phyloP scores from a whole-genome alignment of 2,888 invertebrate genomes.

The Liopterus haemorrhoidalis region DNA sequence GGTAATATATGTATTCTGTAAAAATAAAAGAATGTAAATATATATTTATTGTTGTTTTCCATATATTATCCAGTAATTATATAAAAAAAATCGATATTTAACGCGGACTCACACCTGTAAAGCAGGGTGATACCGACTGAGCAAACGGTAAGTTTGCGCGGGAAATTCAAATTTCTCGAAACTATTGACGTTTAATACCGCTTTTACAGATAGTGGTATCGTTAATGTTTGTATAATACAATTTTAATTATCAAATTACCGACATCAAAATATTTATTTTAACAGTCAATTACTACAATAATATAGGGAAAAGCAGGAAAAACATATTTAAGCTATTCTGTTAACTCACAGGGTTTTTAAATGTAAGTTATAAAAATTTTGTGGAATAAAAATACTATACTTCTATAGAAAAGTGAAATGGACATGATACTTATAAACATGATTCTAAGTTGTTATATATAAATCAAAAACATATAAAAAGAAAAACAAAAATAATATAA shows the following conservation, averaged over 20 bases:
- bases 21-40: no score
- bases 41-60: no score
- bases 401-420: background rate
- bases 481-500: background rate
- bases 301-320: constrained; percentile 25
- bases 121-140: constrained; percentile 19
- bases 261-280: constrained; percentile 21
- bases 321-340: no score
- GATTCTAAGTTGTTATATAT: background rate
- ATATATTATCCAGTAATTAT: no score
- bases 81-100: no score
- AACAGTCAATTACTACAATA: constrained; percentile 21
- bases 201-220: no score
- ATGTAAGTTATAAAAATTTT: background rate
- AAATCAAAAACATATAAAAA: constrained; percentile 1
- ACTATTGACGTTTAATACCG: no score
- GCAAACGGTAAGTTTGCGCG: constrained; percentile 15
- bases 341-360: constrained; percentile 1
- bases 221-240: constrained; percentile 2
- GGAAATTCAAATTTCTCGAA: constrained; percentile 9
- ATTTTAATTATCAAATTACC: constrained; percentile 18
- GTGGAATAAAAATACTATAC: background rate
- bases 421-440: background rate
- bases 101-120: no score
- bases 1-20: no score